phyloP scores from a whole-genome alignment of 2,888 invertebrate genomes.

The Tubulanus polymorphus region DNA sequence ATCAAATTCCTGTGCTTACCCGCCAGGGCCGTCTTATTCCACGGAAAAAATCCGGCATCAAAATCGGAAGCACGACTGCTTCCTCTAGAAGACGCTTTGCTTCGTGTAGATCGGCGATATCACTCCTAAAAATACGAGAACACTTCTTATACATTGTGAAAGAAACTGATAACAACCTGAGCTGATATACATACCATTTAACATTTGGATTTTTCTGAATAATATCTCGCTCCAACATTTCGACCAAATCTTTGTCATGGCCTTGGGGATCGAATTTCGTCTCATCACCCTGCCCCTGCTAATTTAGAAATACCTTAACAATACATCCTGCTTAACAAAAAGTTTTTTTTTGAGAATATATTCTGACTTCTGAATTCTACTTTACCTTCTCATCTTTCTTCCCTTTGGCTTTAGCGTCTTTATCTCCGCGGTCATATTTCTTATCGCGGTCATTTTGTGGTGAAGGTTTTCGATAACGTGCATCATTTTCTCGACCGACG shows the following conservation, averaged over 20 bases:
- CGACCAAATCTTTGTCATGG: constrained; percentile 86
- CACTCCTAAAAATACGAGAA: constrained; percentile 39
- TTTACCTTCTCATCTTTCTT: too few relatives aligned
- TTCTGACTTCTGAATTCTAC: too few relatives aligned
- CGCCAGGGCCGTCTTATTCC: constrained; percentile 95
- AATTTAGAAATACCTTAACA: not conserved
- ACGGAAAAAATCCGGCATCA: constrained; percentile 98
- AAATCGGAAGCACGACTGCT: constrained; percentile 94
- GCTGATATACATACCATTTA: constrained; percentile 78
- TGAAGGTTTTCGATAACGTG: not conserved
- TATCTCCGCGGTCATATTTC: too few relatives aligned
- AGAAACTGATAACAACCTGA: too few relatives aligned
- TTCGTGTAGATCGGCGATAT: constrained; percentile 55
- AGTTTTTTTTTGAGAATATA: too few relatives aligned
- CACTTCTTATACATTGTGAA: too few relatives aligned
- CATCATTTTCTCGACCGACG: not conserved
- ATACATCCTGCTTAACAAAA: too few relatives aligned
- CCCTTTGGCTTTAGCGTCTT: too few relatives aligned
- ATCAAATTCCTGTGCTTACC: too few relatives aligned
- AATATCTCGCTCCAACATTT: constrained; percentile 91
- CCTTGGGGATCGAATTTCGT: constrained; percentile 79
- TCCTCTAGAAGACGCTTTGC: constrained; percentile 78
- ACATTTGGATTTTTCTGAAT: constrained; percentile 95
- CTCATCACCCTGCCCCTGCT: constrained; percentile 47
- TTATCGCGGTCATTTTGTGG: not conserved